These are phyloP conservation scores for Sialis fuliginosa DNA, from an alignment of 2,888 invertebrate species.

Conservation along the genomic window DNA sequence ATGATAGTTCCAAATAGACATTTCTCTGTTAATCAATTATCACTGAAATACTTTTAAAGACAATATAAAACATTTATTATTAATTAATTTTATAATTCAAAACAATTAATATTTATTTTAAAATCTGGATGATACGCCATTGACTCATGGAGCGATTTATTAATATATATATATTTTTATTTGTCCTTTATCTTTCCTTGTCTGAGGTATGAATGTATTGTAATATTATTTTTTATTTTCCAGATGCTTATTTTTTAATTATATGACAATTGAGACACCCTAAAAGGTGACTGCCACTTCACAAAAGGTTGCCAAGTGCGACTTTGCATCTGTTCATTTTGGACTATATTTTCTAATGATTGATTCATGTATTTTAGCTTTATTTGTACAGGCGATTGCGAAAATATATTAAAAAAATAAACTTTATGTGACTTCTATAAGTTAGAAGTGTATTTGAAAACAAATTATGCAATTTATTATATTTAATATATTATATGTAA, in stretches of 20 bases:
- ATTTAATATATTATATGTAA: conserved; percentile 5
- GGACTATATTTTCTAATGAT: conserved; percentile 1
- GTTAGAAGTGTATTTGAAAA: conserved; percentile 1
- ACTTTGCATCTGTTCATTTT: neutral
- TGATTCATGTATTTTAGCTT: conserved; percentile 18
- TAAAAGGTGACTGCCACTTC: conserved; percentile 2
- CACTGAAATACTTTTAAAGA: too few species aligned
- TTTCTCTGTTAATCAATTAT: too few species aligned
- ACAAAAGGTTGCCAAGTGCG: neutral
- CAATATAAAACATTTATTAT: too few species aligned
- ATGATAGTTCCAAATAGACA: too few species aligned
- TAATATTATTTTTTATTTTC: neutral
- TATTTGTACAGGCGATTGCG: conserved; percentile 22
- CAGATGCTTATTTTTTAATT: neutral
- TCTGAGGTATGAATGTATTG: too few species aligned
- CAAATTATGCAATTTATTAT: conserved; percentile 2
- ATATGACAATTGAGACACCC: neutral
- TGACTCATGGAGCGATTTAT: too few species aligned
- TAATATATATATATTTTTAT: too few species aligned
- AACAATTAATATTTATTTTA: too few species aligned
- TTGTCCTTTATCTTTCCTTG: too few species aligned
- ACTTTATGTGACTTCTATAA: neutral
- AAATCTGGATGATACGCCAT: too few species aligned
- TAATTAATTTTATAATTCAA: too few species aligned
- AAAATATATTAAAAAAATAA: neutral